Evolutionary conservation across 2,797 vertebrate species (phyloP), one percentile per base, ranked within the genome.

Genomic region (Yasuhikotakia modesta): DNA sequence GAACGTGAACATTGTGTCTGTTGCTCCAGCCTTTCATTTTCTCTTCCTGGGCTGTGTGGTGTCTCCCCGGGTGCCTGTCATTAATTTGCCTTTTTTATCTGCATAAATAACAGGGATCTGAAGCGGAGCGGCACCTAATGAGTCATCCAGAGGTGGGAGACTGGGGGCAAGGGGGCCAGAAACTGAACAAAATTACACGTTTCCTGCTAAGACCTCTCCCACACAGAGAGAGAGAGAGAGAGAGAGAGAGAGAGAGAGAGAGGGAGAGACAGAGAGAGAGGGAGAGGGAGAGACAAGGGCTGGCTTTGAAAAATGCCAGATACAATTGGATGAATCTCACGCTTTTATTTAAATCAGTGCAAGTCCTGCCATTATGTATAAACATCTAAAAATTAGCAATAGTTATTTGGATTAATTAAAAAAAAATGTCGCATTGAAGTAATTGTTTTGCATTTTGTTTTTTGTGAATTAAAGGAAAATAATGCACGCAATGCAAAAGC

Each of bases 21-120:
- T 32, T 13, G 57, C 22, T 79, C 76, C 48, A 81, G 83, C 50
- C 81, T 81, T 73, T 79, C 63, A 82, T 82, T 84, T 83, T 81
- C 74, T 77, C 64, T 70, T 79, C 60, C 39, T 45, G 21, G 64
- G 19, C 69, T 78, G 63, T 58, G 67, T 27, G 45, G 71, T 73
- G 77, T 68, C 68, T 81, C 84, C 27, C 11, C 0, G 79, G 82
- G 87, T 79, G 48, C 48, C 70, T 46, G 69, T 63, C 83, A 83
- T 83, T 86, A 83, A 86, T 86, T 80, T 87, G 85, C 83, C 70
- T 76, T 78, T 78, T 88, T 80, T 88, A 88, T 92, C 87, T 87
- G 79, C 84, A 87, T 86, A 87, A 90, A 90, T 87, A 89, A 84
- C 88, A 88, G 86, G 80, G 70, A 70, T 69, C 76, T 85, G 69